Base-by-base conservation (phyloP, 2,797 vertebrate species). In the Macroramphosus scolopax region DNA sequence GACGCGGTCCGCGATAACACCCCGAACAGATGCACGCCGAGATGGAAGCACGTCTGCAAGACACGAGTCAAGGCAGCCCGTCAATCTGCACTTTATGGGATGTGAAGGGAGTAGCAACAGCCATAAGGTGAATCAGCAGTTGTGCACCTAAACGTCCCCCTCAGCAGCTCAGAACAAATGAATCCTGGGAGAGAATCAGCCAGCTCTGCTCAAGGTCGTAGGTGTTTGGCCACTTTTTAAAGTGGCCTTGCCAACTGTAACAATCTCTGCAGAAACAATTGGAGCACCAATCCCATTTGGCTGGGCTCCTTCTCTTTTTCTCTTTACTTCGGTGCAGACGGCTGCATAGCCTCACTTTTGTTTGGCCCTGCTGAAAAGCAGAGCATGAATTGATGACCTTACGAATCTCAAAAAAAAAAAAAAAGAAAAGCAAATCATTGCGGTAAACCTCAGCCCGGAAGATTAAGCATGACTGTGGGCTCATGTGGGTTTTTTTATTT, bases 351-450 rank as follows among this genome's bases (percentile, higher is more conserved):
- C 45, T 55, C 60, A 64, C 58, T 75, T 79, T 70, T 80, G 66
- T 83, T 77, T 71, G 57, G 55, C 59, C 55, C 63, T 11, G 46
- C 71, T 72, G 76, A n/a, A 74, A 73, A 77, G 68, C 62, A 42
- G 51, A 63, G 54, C 59, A 61, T 72, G 68, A 81, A 82, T 84
- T 78, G 78, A 87, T 55, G 80, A 86, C 81, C 83, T 83, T 77
- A 77, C 68, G 78, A 78, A 83, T 85, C 76, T 80, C 65, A 73
- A 82, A 80, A 78, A n/a, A n/a, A n/a, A n/a, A n/a, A n/a, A n/a
- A n/a, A n/a, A n/a, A n/a, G n/a, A n/a, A n/a, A n/a, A n/a, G n/a
- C n/a, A 63, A 80, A 85, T 81, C 77, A 77, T 84, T 57, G 68
- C 34, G 8, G 72, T 75, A 77, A 87, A 84, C 78, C 78, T 80